phyloP scores from a whole-genome alignment of 2,113 vertebrate genomes.

The Myotis lucifugus region DNA sequence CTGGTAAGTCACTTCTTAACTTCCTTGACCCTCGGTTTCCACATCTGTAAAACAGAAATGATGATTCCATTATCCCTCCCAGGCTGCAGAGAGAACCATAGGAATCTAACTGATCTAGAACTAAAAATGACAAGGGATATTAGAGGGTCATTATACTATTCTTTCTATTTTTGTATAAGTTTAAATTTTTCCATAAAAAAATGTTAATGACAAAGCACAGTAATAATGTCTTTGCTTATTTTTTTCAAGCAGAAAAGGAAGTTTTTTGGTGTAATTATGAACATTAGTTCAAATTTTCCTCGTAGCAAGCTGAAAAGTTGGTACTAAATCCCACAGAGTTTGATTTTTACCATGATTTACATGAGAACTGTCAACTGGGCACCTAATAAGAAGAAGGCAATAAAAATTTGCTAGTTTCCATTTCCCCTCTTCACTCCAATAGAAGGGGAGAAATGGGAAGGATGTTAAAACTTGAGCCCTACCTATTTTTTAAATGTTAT shows the following conservation, averaged over 20 bases:
- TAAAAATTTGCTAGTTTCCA: background rate
- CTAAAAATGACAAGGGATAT: background rate
- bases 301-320: background rate
- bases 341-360: conserved; percentile 32
- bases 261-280: background rate
- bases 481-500: conserved; percentile 27
- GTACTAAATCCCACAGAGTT: background rate
- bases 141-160: background rate
- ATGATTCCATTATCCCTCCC: background rate
- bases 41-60: conserved; percentile 2
- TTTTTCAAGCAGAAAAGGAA: conserved; percentile 56
- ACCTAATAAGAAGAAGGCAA: conserved; percentile 2
- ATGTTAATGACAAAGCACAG: background rate
- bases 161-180: background rate
- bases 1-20: conserved; percentile 12
- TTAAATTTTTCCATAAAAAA: background rate
- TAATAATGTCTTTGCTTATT: background rate
- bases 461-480: background rate
- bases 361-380: background rate
- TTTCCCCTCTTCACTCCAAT: conserved; percentile 18
- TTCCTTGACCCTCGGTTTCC: background rate
- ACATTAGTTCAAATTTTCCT: conserved; percentile 30
- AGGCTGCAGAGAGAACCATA: background rate
- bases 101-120: background rate
- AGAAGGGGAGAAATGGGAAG: background rate